phyloP scores from a whole-genome alignment of 1,140 invertebrate species.

The Hyles euphorbiae region DNA sequence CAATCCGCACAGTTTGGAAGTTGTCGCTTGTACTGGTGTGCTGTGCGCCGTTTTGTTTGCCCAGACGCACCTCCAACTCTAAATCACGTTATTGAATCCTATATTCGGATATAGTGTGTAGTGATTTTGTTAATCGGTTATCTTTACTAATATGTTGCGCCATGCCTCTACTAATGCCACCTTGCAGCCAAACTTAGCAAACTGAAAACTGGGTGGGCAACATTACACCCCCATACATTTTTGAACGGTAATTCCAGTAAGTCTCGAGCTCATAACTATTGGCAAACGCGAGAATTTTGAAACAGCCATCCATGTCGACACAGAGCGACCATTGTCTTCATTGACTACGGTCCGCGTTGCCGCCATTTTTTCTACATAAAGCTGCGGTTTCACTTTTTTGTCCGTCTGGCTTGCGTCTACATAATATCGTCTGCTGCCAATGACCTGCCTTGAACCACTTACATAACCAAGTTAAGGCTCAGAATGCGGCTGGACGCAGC shows the following conservation, averaged over 20 bases:
- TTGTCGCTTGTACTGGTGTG: too few relatives aligned
- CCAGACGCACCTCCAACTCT: too few relatives aligned
- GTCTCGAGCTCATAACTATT: not conserved
- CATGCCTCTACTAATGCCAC: too few relatives aligned
- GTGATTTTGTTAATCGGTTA: too few relatives aligned
- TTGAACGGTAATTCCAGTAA: not conserved
- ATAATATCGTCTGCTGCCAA: constrained; percentile 52
- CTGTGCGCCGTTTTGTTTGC: too few relatives aligned
- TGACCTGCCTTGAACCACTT: constrained; percentile 70
- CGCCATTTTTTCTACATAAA: constrained; percentile 48
- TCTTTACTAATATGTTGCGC: too few relatives aligned
- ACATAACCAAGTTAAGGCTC: constrained; percentile 41
- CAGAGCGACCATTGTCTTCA: constrained; percentile 8
- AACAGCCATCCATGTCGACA: not conserved
- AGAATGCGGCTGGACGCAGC: constrained; percentile 12
- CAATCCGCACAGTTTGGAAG: too few relatives aligned
- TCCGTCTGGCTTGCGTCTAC: constrained; percentile 63
- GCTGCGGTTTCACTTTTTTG: constrained; percentile 70
- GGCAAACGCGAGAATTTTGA: not conserved
- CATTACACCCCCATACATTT: not conserved
- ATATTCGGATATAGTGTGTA: too few relatives aligned
- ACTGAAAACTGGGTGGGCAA: too few relatives aligned
- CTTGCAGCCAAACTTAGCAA: too few relatives aligned
- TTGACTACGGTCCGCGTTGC: constrained; percentile 19
- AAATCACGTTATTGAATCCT: not conserved